A percentile compares a stretch with the other conserved stretches of the same genome.
Evolutionary conservation across 2,888 invertebrate genomes (phyloP).

Genomic region (Hemaris fuciformis): DNA sequence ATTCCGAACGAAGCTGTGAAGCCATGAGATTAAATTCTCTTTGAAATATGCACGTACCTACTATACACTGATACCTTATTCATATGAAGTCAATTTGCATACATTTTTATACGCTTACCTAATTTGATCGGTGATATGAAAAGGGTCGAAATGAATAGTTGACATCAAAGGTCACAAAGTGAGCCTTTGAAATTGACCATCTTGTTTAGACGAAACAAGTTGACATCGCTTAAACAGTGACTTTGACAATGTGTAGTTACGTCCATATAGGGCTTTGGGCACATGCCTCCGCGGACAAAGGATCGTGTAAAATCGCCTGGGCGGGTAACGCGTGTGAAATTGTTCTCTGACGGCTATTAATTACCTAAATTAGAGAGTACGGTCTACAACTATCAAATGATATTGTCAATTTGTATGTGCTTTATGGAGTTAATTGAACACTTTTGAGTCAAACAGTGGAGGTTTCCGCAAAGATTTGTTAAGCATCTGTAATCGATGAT

Average conservation of each 20-base stretch:
- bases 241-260: slow-evolving; percentile 23
- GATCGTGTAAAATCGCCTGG: background rate
- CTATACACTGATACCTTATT: background rate
- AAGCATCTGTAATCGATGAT: no score
- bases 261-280: slow-evolving; percentile 28
- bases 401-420: background rate
- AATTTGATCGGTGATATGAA: slow-evolving; percentile 22
- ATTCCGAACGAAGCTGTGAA: slow-evolving; percentile 25
- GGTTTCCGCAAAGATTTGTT: background rate
- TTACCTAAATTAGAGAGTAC: background rate
- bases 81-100: background rate
- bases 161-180: slow-evolving; percentile 30
- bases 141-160: slow-evolving; percentile 22
- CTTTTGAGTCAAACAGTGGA: background rate
- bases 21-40: slow-evolving; percentile 11
- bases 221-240: slow-evolving; percentile 35
- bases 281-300: slow-evolving; percentile 25
- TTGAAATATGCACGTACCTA: background rate
- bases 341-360: slow-evolving; percentile 1
- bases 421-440: background rate
- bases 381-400: slow-evolving; percentile 8
- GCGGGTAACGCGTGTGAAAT: slow-evolving; percentile 1
- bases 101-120: background rate
- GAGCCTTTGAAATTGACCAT: slow-evolving; percentile 36
- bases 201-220: slow-evolving; percentile 38